A percentile compares a stretch with the other conserved stretches of the same genome.
These are phyloP conservation scores for Florisuga fusca DNA, from an alignment of 2,797 vertebrate species.

Conservation along the genomic window DNA sequence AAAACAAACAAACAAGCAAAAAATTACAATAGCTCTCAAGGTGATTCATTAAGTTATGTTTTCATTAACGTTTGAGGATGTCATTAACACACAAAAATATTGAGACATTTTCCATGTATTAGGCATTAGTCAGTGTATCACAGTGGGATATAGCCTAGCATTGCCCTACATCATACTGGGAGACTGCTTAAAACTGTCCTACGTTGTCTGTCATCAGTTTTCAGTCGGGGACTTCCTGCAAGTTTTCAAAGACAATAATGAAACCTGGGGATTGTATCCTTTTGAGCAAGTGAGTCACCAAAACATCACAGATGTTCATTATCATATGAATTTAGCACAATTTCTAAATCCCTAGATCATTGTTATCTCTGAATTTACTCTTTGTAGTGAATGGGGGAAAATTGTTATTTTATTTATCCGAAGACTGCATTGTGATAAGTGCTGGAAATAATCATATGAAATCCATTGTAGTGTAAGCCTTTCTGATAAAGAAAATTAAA, in stretches of 20 bases:
- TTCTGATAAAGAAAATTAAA: not conserved
- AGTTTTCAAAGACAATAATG: slow-evolving; percentile 65
- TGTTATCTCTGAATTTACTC: slow-evolving; percentile 71
- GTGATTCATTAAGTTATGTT: not conserved
- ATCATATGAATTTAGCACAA: slow-evolving; percentile 80
- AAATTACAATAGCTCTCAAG: not conserved
- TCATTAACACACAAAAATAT: slow-evolving; percentile 18
- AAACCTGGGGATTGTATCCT: slow-evolving; percentile 76
- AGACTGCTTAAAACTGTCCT: not conserved
- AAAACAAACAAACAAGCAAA: not conserved
- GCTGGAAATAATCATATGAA: slow-evolving; percentile 67
- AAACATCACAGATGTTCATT: slow-evolving; percentile 82
- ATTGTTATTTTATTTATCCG: slow-evolving; percentile 78
- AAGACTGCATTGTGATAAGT: slow-evolving; percentile 71
- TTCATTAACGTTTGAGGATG: not conserved
- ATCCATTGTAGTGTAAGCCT: slow-evolving; percentile 27
- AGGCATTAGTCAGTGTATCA: not conserved
- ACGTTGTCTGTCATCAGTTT: slow-evolving; percentile 27
- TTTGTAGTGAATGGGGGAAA: slow-evolving; percentile 72
- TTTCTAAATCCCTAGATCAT: slow-evolving; percentile 75
- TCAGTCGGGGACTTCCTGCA: slow-evolving; percentile 56
- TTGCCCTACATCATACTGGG: not conserved
- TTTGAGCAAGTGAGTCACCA: slow-evolving; percentile 71
- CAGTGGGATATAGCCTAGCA: not conserved
- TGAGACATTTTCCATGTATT: not conserved